These are phyloP conservation scores for Coendou prehensilis DNA, from an alignment of 2,797 vertebrate species.

Conservation along the genomic window DNA sequence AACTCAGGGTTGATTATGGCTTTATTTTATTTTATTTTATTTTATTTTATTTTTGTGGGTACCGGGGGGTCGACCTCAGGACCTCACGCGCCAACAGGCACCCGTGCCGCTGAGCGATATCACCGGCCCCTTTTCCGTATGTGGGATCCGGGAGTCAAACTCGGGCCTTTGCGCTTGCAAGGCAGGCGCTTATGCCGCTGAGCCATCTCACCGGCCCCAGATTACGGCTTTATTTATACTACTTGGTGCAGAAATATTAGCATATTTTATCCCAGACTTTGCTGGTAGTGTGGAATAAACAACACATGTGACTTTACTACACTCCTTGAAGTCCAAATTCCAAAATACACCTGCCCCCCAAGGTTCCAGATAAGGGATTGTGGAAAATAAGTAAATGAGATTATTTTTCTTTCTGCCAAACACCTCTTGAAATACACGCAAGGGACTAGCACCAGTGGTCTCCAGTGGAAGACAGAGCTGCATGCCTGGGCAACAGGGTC, in stretches of 20 bases:
- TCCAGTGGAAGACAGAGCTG: background rate
- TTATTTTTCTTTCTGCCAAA: background rate
- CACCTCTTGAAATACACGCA: background rate
- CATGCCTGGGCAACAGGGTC: background rate
- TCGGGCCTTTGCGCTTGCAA: too few relatives aligned
- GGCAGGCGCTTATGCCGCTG: too few relatives aligned
- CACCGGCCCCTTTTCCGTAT: too few relatives aligned
- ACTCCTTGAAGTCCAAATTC: conserved; percentile 27
- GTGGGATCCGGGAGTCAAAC: too few relatives aligned
- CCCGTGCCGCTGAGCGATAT: too few relatives aligned
- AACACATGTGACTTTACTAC: background rate
- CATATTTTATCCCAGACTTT: background rate
- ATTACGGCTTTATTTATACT: background rate
- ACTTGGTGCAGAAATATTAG: background rate
- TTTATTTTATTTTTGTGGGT: conserved; percentile 26
- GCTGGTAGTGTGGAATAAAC: background rate
- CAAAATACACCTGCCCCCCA: background rate
- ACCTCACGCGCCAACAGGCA: too few relatives aligned
- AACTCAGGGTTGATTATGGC: background rate
- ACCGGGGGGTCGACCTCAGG: too few relatives aligned
- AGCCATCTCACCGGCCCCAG: too few relatives aligned
- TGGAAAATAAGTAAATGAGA: background rate
- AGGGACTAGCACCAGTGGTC: background rate
- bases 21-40: conserved; percentile 21
- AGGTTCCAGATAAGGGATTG: background rate